A percentile compares a stretch with the other conserved stretches of the same genome.
Conservation (phyloP, 2,113 vertebrate species). For the Xenotilapia flavipinnis region DNA sequence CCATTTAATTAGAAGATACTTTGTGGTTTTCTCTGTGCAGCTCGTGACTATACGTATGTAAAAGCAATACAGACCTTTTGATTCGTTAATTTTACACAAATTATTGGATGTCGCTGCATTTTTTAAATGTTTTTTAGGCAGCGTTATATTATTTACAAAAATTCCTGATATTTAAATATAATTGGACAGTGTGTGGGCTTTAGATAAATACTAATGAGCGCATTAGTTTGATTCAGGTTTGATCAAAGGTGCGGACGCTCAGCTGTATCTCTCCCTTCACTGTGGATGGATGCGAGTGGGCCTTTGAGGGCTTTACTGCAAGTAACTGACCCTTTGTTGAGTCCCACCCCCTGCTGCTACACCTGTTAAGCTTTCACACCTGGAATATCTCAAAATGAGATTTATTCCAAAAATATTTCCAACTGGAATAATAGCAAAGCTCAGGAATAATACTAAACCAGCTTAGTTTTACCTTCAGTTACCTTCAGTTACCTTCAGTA, state of each 20-base stretch:
- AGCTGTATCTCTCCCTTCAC: neutral
- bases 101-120: neutral
- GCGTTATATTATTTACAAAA: neutral
- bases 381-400: neutral
- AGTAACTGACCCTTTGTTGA: neutral
- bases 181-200: neutral
- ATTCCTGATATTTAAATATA: neutral
- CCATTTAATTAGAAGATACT: constrained; percentile 10
- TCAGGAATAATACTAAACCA: neutral
- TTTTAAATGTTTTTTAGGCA: neutral
- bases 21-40: neutral
- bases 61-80: neutral
- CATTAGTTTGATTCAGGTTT: neutral
- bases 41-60: neutral
- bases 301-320: neutral
- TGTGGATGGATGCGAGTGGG: neutral
- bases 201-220: neutral
- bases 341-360: neutral
- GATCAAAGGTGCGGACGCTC: neutral
- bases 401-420: neutral
- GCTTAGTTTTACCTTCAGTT: neutral
- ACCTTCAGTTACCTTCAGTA: neutral
- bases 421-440: neutral
- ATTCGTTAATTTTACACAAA: neutral
- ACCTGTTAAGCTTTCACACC: neutral